Conservation (phyloP, 2,888 invertebrate genomes). For the Carcina quercana region DNA sequence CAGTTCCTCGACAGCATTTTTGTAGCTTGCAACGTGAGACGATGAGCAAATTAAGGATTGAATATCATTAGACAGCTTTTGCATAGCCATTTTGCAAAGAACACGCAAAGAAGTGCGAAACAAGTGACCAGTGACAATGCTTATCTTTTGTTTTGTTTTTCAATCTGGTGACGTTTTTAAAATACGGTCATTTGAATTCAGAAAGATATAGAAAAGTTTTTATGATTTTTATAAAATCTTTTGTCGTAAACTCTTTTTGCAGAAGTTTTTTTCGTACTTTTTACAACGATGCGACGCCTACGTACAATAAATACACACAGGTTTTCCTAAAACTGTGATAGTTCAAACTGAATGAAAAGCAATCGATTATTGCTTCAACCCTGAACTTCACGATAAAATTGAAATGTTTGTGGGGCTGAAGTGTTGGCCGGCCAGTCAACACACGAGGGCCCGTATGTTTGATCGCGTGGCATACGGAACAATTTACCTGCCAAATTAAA, state of each 20-base stretch:
- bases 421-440: slow-evolving; percentile 32
- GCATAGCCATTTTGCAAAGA: slow-evolving; percentile 32
- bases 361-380: slow-evolving; percentile 65
- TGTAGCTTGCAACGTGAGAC: slow-evolving; percentile 66
- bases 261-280: too few species aligned
- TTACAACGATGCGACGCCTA: neutral
- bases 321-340: slow-evolving; percentile 19
- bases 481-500: too few species aligned
- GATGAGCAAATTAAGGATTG: slow-evolving; percentile 72
- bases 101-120: neutral
- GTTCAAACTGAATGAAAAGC: slow-evolving; percentile 10
- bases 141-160: slow-evolving; percentile 2
- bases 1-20: slow-evolving; percentile 78
- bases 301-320: neutral
- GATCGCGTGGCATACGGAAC: slow-evolving; percentile 21
- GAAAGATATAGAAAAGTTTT: neutral
- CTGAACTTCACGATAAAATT: slow-evolving; percentile 47
- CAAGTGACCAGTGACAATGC: neutral
- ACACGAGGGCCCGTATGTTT: slow-evolving; percentile 27
- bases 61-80: slow-evolving; percentile 51
- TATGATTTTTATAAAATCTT: too few species aligned
- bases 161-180: neutral
- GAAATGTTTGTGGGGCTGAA: slow-evolving; percentile 29
- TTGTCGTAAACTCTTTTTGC: too few species aligned
- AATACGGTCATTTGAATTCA: neutral